Percentiles rank a stretch among this genome's conserved stretches.
These are phyloP conservation scores for Pongo pygmaeus DNA, from an alignment of 2,113 vertebrate species.

Conservation along the genomic window DNA sequence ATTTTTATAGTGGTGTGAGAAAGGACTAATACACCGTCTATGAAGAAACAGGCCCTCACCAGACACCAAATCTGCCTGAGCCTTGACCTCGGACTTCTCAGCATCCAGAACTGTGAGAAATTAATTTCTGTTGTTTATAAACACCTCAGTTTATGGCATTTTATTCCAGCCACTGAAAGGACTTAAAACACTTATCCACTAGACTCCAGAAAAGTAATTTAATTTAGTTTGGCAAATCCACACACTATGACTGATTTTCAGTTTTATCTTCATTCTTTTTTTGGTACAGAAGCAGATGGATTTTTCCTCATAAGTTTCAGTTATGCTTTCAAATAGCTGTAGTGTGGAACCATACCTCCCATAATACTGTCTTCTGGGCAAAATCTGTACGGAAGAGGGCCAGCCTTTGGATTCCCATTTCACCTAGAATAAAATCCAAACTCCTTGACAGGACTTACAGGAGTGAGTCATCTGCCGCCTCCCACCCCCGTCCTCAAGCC, in stretches of 20 bases:
- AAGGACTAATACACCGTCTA: background rate
- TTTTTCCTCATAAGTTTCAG: background rate
- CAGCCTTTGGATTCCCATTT: background rate
- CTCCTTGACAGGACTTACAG: background rate
- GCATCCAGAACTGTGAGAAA: background rate
- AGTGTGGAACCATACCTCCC: background rate
- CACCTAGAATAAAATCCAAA: background rate
- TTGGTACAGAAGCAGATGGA: background rate
- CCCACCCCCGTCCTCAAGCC: background rate
- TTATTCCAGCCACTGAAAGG: background rate
- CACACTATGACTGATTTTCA: background rate
- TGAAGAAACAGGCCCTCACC: background rate
- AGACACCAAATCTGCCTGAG: background rate
- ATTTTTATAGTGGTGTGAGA: too few relatives aligned
- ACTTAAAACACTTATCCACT: background rate
- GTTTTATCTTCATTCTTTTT: background rate
- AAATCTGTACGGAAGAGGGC: background rate
- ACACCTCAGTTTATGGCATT: background rate
- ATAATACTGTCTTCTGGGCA: background rate
- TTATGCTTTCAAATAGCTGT: background rate
- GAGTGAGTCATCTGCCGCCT: background rate
- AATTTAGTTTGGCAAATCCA: background rate
- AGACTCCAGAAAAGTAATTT: background rate
- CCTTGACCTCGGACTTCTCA: background rate
- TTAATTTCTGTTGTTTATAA: background rate